Evolutionary conservation across 2,113 vertebrate genomes (phyloP), one percentile per base, ranked within the genome.

Genomic region (Carassius auratus): DNA sequence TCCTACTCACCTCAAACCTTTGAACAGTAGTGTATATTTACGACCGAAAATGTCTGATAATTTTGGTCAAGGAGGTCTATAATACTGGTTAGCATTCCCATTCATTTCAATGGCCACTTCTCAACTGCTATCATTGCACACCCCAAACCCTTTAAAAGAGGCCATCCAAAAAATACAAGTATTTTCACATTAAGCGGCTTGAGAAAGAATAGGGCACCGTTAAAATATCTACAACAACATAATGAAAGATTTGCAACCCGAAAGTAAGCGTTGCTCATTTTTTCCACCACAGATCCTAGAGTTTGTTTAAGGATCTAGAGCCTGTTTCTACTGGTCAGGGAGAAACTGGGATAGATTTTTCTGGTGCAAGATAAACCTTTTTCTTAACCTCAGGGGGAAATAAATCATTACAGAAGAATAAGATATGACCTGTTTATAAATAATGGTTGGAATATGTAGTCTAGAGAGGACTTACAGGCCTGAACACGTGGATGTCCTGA

Each of bases 401-500:
- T 66, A 33, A 66, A 33, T 33, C 68, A 21, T 71, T 71, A 5
- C 2, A 71, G 33, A 71, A 38, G 68, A 8, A 30, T 36, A 69
- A 17, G 33, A 36, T 21, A 38, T 71, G 69, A n/a, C 69, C 36
- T 2, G 12, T 73, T 73, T 73, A 73, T 42, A 71, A 42, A 19
- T 75, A 48, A 23, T 26, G 38, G 38, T 14, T 8, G 42, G 26
- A 76, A 50, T n/a, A 76, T 50, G 73, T 14, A 14, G n/a, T 26
- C 73, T 23, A 23, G 9, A 23, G 42, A 26, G n/a, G 23, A 93
- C 96, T 95, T 92, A 99, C 97, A 64, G 96, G 91, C 92, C 97
- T 96, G 88, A 99, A 99, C 79, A 97, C 90, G 13, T 99, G 97
- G 92, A 99, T 96, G 93, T 99, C 97, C 79, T 99, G 98, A 87